Conservation (phyloP, 2,797 vertebrate species). For the Sciaenops ocellatus region DNA sequence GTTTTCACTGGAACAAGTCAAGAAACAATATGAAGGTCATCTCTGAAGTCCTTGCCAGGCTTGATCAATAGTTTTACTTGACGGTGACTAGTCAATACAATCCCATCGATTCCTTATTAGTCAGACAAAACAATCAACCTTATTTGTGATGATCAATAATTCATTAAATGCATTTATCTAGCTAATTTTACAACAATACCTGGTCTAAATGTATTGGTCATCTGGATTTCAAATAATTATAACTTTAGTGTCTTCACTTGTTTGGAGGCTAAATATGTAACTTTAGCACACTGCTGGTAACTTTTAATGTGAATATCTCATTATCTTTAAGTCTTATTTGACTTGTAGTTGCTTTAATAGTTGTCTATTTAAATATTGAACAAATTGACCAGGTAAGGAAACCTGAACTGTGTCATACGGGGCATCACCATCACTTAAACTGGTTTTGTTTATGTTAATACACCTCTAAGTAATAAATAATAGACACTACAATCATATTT, state of each 20-base stretch:
- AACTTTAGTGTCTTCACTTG: neutral
- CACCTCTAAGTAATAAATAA: neutral
- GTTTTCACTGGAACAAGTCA: constrained; percentile 1
- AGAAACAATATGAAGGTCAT: neutral
- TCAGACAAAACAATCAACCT: neutral
- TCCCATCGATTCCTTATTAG: neutral
- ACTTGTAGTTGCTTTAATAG: too few relatives aligned
- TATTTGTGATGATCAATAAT: neutral
- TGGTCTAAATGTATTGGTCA: neutral
- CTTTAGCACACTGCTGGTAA: neutral
- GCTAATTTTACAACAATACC: neutral
- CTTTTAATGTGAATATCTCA: neutral
- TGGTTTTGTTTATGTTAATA: neutral
- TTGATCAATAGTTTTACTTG: neutral
- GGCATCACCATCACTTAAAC: neutral
- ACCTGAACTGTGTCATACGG: neutral
- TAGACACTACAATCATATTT: neutral
- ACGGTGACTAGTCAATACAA: neutral
- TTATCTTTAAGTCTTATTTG: neutral
- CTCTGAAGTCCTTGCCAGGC: neutral
- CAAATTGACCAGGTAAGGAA: neutral
- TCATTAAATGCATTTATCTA: neutral
- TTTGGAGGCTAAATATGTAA: neutral
- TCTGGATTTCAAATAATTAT: neutral
- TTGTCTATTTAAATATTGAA: neutral